Percentiles rank a stretch among this genome's conserved stretches.
phyloP scores from a whole-genome alignment of 2,888 invertebrate genomes.

The Geophilus truncorum region DNA sequence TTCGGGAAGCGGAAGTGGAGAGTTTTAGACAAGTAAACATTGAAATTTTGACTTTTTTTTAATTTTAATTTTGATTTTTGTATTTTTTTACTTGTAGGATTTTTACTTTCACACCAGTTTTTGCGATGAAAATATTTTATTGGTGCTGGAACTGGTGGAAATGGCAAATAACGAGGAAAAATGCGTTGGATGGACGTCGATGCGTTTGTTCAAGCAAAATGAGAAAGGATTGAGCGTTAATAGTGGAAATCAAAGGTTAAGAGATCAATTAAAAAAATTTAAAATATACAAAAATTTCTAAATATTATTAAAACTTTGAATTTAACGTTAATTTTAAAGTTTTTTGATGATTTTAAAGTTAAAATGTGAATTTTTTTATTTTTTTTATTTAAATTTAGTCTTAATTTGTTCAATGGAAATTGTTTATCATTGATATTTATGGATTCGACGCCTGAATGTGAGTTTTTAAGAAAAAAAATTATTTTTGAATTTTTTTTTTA shows the following conservation, averaged over 20 bases:
- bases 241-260: not conserved
- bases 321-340: too few species aligned
- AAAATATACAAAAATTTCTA: too few species aligned
- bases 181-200: not conserved
- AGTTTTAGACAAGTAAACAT: not conserved
- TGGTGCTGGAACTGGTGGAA: not conserved
- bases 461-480: too few species aligned
- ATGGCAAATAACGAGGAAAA: not conserved
- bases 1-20: not conserved
- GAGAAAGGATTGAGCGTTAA: not conserved
- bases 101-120: not conserved
- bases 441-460: not conserved
- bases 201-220: not conserved
- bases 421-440: not conserved
- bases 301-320: too few species aligned
- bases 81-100: not conserved
- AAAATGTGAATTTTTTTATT: not conserved
- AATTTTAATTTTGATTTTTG: not conserved
- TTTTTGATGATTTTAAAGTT: not conserved
- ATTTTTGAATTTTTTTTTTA: too few species aligned
- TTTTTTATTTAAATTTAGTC: not conserved
- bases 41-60: not conserved
- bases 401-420: not conserved
- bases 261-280: not conserved
- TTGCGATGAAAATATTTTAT: not conserved